Conservation (phyloP, 2,113 vertebrate genomes). For the Anseranas semipalmata region DNA sequence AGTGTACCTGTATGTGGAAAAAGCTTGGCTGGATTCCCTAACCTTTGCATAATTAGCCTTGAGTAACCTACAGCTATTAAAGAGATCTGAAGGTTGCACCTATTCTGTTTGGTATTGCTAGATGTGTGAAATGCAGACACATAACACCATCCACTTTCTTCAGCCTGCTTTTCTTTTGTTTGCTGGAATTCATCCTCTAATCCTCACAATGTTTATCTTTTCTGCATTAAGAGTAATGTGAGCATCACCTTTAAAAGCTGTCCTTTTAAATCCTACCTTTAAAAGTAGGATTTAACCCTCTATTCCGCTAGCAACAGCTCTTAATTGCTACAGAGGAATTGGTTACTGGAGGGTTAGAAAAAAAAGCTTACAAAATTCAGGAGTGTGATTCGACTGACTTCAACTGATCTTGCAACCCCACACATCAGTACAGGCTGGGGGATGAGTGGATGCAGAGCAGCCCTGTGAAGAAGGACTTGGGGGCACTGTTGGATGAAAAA, state of each 20-base stretch:
- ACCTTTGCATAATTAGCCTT: background rate
- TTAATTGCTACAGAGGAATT: no score
- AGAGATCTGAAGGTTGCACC: background rate
- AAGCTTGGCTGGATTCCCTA: background rate
- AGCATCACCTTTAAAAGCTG: background rate
- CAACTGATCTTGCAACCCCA: no score
- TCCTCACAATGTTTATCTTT: background rate
- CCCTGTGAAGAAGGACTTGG: no score
- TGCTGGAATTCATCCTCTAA: background rate
- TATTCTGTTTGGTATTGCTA: background rate
- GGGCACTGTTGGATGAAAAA: no score
- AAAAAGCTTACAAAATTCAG: no score
- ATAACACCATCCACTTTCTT: background rate
- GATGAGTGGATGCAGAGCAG: no score
- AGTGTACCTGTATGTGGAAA: accelerated
- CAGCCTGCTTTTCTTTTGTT: background rate
- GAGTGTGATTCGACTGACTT: no score
- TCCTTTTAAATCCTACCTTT: no score
- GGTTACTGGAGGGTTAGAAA: no score
- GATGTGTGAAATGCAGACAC: background rate
- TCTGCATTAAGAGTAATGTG: background rate
- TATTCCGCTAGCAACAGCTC: no score
- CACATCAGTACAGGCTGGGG: no score
- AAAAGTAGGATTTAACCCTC: no score
- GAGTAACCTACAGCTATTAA: background rate